Conservation (phyloP, 2,888 invertebrate species). For the Rhamphomyia laevipes region DNA sequence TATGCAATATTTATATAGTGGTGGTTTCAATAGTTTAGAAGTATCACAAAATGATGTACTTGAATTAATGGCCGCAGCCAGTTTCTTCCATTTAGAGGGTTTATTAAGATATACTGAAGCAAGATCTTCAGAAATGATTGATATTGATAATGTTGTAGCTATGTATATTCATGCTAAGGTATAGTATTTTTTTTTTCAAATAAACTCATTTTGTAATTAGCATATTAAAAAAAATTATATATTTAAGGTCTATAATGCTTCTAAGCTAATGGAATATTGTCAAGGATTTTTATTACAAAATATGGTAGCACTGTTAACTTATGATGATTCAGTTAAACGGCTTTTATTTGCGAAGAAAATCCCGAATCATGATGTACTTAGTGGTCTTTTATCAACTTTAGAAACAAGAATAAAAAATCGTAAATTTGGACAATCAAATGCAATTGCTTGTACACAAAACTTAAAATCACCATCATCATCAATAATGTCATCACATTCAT, state of each 20-base stretch:
- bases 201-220: not conserved
- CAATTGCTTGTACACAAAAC: not conserved
- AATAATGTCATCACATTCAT: too few relatives aligned
- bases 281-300: constrained; percentile 84
- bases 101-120: constrained; percentile 76
- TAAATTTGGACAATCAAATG: constrained; percentile 15
- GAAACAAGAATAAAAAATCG: constrained; percentile 70
- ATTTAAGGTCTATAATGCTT: constrained; percentile 71
- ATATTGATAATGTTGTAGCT: constrained; percentile 79
- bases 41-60: constrained; percentile 70
- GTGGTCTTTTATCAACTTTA: constrained; percentile 64
- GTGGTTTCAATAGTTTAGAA: constrained; percentile 67
- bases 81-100: constrained; percentile 81
- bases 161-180: constrained; percentile 91
- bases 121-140: constrained; percentile 70
- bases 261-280: constrained; percentile 76
- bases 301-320: constrained; percentile 86
- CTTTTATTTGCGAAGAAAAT: constrained; percentile 78
- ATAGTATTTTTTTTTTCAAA: constrained; percentile 9
- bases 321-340: constrained; percentile 81
- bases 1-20: constrained; percentile 87
- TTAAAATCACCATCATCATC: constrained; percentile 8
- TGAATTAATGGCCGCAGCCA: constrained; percentile 82
- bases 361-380: constrained; percentile 80
- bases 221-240: not conserved